phyloP scores from a whole-genome alignment of 1,140 invertebrate species.

The Dysdera silvatica region DNA sequence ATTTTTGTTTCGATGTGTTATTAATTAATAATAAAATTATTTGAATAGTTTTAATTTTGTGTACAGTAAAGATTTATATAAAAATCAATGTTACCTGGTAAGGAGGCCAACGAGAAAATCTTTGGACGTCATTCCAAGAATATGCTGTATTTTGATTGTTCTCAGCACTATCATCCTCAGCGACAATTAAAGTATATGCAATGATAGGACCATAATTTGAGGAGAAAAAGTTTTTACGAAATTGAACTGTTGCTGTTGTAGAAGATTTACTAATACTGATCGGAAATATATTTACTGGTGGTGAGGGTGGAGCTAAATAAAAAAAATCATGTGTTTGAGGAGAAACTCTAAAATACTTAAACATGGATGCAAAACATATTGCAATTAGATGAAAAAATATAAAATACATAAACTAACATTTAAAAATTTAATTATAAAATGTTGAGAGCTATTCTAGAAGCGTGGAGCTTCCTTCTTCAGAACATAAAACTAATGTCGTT shows the following conservation, averaged over 20 bases:
- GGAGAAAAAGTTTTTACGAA: slow-evolving; percentile 83
- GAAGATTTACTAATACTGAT: slow-evolving; percentile 70
- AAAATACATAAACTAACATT: too few relatives aligned
- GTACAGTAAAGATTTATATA: too few relatives aligned
- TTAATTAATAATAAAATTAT: too few relatives aligned
- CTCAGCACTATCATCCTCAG: slow-evolving; percentile 64
- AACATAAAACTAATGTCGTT: too few relatives aligned
- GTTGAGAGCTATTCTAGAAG: too few relatives aligned
- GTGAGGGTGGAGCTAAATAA: slow-evolving; percentile 59
- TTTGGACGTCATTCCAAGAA: slow-evolving; percentile 83
- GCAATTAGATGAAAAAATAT: too few relatives aligned
- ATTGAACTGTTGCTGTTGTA: slow-evolving; percentile 73
- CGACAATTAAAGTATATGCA: slow-evolving; percentile 83
- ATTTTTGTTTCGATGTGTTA: too few relatives aligned
- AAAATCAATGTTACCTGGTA: slow-evolving; percentile 55
- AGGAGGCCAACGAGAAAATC: slow-evolving; percentile 77
- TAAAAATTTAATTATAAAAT: too few relatives aligned
- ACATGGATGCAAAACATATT: too few relatives aligned
- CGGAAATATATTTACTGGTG: slow-evolving; percentile 64
- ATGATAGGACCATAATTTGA: slow-evolving; percentile 74
- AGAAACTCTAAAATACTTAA: too few relatives aligned
- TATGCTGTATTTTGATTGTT: slow-evolving; percentile 68
- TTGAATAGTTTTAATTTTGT: too few relatives aligned
- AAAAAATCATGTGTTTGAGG: neutral
- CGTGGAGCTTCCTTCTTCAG: too few relatives aligned